phyloP scores from a whole-genome alignment of 2,888 invertebrate genomes.

The Watsonalla binaria region DNA sequence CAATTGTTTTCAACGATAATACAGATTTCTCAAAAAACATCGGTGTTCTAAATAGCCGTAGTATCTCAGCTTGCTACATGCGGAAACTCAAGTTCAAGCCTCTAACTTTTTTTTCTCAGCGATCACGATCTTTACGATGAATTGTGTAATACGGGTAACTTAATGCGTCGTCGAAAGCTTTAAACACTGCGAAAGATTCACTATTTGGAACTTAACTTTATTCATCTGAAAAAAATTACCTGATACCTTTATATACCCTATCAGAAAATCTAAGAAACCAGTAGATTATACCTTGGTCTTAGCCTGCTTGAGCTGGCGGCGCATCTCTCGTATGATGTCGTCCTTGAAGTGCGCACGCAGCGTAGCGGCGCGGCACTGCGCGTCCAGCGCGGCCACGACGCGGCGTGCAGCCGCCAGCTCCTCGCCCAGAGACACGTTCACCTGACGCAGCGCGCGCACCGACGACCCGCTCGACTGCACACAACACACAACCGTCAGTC shows the following conservation, averaged over 20 bases:
- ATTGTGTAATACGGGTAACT: too few relatives aligned
- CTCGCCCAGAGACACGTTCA: slow-evolving; percentile 79
- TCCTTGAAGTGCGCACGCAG: slow-evolving; percentile 80
- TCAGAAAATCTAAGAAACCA: neutral
- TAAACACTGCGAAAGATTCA: too few relatives aligned
- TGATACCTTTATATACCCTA: too few relatives aligned
- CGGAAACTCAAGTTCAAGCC: too few relatives aligned
- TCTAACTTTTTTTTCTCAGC: too few relatives aligned
- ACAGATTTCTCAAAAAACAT: too few relatives aligned
- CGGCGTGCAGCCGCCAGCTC: slow-evolving; percentile 71
- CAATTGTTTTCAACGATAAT: neutral
- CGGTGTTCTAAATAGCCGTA: too few relatives aligned
- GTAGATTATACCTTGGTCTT: slow-evolving; percentile 51
- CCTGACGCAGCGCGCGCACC: slow-evolving; percentile 75
- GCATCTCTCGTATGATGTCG: slow-evolving; percentile 81
- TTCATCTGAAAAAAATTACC: too few relatives aligned
- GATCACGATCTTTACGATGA: too few relatives aligned
- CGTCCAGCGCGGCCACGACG: slow-evolving; percentile 75
- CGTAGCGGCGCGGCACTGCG: slow-evolving; percentile 73
- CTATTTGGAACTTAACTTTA: too few relatives aligned
- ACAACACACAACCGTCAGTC: neutral
- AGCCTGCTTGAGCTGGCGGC: slow-evolving; percentile 78
- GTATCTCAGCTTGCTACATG: too few relatives aligned
- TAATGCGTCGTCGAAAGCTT: too few relatives aligned
- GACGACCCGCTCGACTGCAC: slow-evolving; percentile 56